phyloP scores from a whole-genome alignment of 1,140 invertebrate species.

The Triops cancriformis region DNA sequence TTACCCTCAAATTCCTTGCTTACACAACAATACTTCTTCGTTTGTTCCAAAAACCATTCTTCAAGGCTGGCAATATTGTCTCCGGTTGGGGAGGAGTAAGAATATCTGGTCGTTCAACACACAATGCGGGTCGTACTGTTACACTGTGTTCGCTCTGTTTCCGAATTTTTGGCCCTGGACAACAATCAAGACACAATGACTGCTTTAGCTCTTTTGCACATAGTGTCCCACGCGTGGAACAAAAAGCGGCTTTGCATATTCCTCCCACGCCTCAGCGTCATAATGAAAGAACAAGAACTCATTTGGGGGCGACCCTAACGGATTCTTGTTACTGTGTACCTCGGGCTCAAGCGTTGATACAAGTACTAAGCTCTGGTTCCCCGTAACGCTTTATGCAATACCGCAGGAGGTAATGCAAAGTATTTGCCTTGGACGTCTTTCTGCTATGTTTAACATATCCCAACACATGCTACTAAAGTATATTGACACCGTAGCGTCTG shows the following conservation, averaged over 20 bases:
- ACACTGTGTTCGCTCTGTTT: not conserved
- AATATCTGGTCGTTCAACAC: not conserved
- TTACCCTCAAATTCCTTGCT: not conserved
- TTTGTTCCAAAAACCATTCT: not conserved
- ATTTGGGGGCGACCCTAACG: not conserved
- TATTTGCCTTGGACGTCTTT: not conserved
- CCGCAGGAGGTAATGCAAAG: slow-evolving; percentile 8
- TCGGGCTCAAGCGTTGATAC: not conserved
- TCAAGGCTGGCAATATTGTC: not conserved
- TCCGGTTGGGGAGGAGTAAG: not conserved
- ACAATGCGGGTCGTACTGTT: not conserved
- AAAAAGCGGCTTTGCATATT: slow-evolving; percentile 10
- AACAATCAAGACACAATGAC: not conserved
- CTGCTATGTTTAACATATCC: not conserved
- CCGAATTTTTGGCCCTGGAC: not conserved
- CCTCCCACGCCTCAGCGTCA: not conserved
- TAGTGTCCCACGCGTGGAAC: not conserved
- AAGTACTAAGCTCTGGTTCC: not conserved
- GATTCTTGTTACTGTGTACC: not conserved
- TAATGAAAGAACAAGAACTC: slow-evolving; percentile 4
- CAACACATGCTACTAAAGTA: not conserved
- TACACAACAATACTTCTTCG: not conserved
- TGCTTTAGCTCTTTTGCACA: not conserved
- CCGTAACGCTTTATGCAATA: slow-evolving; percentile 13
- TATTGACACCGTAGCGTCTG: too few species aligned